Conservation (phyloP, 92 coral and sea anemone species). For the Porites cylindrica region DNA sequence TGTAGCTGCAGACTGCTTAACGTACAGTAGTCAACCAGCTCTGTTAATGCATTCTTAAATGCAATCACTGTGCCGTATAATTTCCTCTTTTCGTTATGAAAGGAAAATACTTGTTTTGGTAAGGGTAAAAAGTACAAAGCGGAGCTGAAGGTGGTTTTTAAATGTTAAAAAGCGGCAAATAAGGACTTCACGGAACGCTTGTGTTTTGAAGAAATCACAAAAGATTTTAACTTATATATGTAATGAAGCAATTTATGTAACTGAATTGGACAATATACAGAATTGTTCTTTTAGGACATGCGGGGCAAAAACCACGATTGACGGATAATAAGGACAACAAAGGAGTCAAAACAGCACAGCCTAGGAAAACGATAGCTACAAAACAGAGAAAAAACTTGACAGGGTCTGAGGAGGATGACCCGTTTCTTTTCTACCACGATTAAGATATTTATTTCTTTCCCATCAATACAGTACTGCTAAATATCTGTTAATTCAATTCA, state of each 20-base stretch:
- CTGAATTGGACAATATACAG: neutral
- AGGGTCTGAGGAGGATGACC: no score
- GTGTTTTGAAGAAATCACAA: neutral
- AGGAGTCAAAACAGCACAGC: no score
- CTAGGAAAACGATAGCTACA: no score
- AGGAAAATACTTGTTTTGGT: neutral
- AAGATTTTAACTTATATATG: neutral
- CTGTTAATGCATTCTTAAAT: no score
- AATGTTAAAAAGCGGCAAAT: neutral
- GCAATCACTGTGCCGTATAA: neutral
- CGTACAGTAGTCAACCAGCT: neutral
- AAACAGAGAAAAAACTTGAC: no score
- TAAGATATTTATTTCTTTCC: no score
- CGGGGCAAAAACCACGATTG: no score
- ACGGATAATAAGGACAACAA: no score
- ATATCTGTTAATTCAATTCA: no score
- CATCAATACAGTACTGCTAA: no score
- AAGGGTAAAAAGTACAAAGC: neutral
- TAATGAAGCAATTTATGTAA: neutral
- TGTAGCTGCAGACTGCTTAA: neutral
- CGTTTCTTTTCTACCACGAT: no score
- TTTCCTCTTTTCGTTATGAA: neutral
- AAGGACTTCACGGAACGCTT: neutral
- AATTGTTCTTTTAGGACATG: neutral
- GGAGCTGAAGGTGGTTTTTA: neutral